Percentiles rank a stretch among this genome's conserved stretches.
Evolutionary conservation across 2,888 invertebrate genomes (phyloP).

Genomic region (Ormyrus nitidulus): DNA sequence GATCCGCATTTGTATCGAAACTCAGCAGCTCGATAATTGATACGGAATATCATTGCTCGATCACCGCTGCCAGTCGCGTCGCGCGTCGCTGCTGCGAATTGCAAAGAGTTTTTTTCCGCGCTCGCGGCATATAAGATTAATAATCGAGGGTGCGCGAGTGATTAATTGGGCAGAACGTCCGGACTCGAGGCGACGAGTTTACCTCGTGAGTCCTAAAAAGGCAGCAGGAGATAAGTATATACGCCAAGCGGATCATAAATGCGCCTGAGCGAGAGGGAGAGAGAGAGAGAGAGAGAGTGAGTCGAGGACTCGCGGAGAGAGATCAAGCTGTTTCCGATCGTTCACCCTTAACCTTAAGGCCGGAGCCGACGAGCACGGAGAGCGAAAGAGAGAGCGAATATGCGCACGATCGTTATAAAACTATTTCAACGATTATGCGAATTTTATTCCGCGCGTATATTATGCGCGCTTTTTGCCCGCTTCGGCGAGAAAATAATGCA

Average conservation of each 20-base stretch:
- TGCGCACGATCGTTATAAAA: conserved; percentile 32
- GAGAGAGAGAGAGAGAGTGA: conserved; percentile 6
- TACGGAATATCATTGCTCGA: no score
- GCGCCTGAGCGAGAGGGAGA: not conserved
- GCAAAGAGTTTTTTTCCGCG: not conserved
- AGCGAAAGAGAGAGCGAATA: no score
- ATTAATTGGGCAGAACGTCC: conserved; percentile 31
- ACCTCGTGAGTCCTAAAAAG: conserved; percentile 68
- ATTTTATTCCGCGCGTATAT: conserved; percentile 12
- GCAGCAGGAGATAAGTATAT: conserved; percentile 33
- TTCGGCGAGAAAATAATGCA: not conserved
- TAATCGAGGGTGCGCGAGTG: conserved; percentile 29
- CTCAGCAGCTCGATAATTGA: no score
- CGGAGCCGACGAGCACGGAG: not conserved
- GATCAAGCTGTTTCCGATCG: conserved; percentile 46
- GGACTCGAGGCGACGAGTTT: conserved; percentile 33
- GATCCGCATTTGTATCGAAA: not conserved
- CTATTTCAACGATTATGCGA: conserved; percentile 22
- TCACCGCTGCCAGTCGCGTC: no score
- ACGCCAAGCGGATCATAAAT: conserved; percentile 42
- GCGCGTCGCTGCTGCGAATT: no score
- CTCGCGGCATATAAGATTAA: conserved; percentile 11
- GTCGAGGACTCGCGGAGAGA: not conserved
- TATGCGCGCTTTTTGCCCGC: not conserved
- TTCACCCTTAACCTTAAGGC: conserved; percentile 54